phyloP scores from a whole-genome alignment of 2,888 invertebrate species.

The Lasiommata megera region DNA sequence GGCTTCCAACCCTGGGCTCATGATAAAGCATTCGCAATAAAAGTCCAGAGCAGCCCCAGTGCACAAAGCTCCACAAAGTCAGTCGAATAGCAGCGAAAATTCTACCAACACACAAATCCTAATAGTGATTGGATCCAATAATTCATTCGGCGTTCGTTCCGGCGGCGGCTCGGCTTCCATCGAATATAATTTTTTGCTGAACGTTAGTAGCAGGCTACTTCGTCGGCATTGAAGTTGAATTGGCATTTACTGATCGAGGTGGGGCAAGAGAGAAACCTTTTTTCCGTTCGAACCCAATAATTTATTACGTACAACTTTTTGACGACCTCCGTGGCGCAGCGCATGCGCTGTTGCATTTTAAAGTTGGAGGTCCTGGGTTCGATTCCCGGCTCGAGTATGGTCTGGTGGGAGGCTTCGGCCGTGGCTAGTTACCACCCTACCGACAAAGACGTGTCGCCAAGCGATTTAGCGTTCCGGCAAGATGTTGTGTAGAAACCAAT shows the following conservation, averaged over 20 bases:
- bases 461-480: too few relatives aligned
- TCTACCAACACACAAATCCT: constrained; percentile 21
- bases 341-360: too few relatives aligned
- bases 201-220: not conserved
- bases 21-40: not conserved
- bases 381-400: too few relatives aligned
- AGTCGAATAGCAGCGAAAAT: constrained; percentile 7
- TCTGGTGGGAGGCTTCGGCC: too few relatives aligned
- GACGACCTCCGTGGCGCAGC: too few relatives aligned
- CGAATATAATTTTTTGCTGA: constrained; percentile 25
- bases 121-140: constrained; percentile 28
- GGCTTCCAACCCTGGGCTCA: not conserved
- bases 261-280: not conserved
- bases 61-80: not conserved
- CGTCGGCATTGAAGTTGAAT: not conserved
- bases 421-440: too few relatives aligned
- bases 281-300: not conserved
- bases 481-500: too few relatives aligned
- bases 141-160: constrained; percentile 26
- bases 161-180: constrained; percentile 19
- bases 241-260: not conserved
- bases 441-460: too few relatives aligned
- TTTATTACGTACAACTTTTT: too few relatives aligned
- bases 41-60: not conserved
- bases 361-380: too few relatives aligned